A percentile compares a stretch with the other conserved stretches of the same genome.
Conservation (phyloP, 2,888 invertebrate species). For the Ophonus ardosiacus region DNA sequence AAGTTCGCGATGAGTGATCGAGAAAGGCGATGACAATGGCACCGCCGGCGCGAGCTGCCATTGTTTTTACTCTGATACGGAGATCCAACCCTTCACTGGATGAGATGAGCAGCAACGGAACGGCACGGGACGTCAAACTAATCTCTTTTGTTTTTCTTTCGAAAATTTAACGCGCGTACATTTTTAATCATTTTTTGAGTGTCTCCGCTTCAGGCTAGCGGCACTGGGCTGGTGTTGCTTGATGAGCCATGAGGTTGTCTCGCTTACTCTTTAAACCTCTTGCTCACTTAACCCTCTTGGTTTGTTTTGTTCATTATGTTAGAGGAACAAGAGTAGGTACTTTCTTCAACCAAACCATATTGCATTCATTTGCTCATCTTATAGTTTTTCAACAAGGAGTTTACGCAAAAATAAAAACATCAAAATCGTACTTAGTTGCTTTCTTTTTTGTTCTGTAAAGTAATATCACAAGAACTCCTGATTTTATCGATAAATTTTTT, state of each 20-base stretch:
- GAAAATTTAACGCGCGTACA: constrained; percentile 72
- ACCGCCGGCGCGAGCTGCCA: constrained; percentile 72
- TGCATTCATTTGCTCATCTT: no score
- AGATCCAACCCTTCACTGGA: constrained; percentile 74
- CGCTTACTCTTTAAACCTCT: not conserved
- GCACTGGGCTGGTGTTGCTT: not conserved
- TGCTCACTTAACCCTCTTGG: not conserved
- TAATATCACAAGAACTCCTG: no score
- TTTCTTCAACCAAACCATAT: no score
- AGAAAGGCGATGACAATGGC: constrained; percentile 74
- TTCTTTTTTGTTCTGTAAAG: no score
- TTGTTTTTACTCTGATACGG: constrained; percentile 75
- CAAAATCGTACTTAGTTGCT: no score
- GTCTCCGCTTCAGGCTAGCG: not conserved
- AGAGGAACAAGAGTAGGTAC: not conserved
- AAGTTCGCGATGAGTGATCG: constrained; percentile 72
- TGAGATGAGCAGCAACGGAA: constrained; percentile 70
- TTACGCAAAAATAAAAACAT: no score
- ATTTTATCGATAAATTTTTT: no score
- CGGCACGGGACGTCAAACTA: constrained; percentile 58
- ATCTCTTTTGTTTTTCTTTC: constrained; percentile 75
- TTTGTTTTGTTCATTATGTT: constrained; percentile 36
- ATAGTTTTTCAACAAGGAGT: no score
- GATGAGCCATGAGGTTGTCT: constrained; percentile 39
- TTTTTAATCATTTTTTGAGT: constrained; percentile 64